Base-by-base conservation (phyloP, 1,140 invertebrate species). In the Drosophila tristis region DNA sequence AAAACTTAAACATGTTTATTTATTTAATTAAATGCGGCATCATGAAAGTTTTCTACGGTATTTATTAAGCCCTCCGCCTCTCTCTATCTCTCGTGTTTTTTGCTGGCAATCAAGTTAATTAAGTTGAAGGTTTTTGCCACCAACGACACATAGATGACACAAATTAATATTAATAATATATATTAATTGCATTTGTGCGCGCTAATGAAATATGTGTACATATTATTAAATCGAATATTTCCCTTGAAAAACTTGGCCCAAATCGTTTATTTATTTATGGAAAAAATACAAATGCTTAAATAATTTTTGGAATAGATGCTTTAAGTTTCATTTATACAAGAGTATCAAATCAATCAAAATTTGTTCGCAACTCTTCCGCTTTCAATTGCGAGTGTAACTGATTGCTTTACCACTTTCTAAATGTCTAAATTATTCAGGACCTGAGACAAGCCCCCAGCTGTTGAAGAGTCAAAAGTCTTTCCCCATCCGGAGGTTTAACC, bases 1-100 rank as follows among this genome's bases (percentile, higher is more conserved):
- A 78, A 86, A 87, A 82, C 66, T 89, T 72, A 48, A 63, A 53
- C 60, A 68, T 72, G 72, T 82, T 81, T 89, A 89, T 78, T 82
- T 89, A 79, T 79, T 89, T 87, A 82, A 87, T 89, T 87, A 86
- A 86, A 87, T 86, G 78, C 56, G 64, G 62, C 61, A 58, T 58
- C 73, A 60, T 58, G 42, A 55, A 86, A 86, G 45, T 80, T 85
- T 80, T 66, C 25, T 57, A 53, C 61, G 6, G 58, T 54, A 80
- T 56, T 58, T 76, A 66, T 20, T 16, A 50, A 26, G 20, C 56
- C 57, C 50, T 58, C 49, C 39, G 13, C 47, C 20, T 23, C 26
- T 26, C 26, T 2, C n/a, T 2, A 9, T 13, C 35, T 56, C 15
- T n/a, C 54, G 29, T 60, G 8, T 35, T 53, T 67, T 50, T 49